Percentiles rank a stretch among this genome's conserved stretches.
Evolutionary conservation across 2,113 vertebrate genomes (phyloP).

Genomic region (Odobenus rosmarus): DNA sequence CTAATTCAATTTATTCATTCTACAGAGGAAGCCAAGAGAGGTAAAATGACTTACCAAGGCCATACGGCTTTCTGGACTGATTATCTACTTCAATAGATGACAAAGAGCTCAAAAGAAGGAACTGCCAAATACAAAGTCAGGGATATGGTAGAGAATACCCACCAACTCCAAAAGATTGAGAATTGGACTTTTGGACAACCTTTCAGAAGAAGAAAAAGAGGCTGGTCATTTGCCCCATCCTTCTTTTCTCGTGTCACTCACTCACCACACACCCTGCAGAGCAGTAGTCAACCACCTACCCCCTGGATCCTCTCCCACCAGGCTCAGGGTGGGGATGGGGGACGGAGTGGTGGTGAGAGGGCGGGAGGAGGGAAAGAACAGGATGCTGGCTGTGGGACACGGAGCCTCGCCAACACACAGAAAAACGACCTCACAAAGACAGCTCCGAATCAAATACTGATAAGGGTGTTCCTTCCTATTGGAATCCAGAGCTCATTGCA

Average conservation of each 20-base stretch:
- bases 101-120: not conserved
- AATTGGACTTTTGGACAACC: not conserved
- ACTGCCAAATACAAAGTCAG: not conserved
- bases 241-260: not conserved
- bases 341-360: not conserved
- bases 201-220: not conserved
- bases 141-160: not conserved
- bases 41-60: conserved; percentile 33
- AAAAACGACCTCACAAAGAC: not conserved
- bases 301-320: not conserved
- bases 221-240: not conserved
- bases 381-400: not conserved
- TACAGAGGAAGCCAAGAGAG: not conserved
- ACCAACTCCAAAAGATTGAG: not conserved
- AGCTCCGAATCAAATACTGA: not conserved
- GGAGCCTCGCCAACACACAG: not conserved
- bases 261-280: not conserved
- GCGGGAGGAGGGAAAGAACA: not conserved
- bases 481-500: not conserved
- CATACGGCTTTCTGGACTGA: not conserved
- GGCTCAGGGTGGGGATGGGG: rapidly evolving
- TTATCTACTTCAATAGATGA: not conserved
- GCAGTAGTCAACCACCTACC: not conserved
- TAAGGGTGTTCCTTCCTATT: not conserved
- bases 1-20: not conserved